Evolutionary conservation across 1,140 invertebrate genomes (phyloP).

Genomic region (Chelonus insularis): DNA sequence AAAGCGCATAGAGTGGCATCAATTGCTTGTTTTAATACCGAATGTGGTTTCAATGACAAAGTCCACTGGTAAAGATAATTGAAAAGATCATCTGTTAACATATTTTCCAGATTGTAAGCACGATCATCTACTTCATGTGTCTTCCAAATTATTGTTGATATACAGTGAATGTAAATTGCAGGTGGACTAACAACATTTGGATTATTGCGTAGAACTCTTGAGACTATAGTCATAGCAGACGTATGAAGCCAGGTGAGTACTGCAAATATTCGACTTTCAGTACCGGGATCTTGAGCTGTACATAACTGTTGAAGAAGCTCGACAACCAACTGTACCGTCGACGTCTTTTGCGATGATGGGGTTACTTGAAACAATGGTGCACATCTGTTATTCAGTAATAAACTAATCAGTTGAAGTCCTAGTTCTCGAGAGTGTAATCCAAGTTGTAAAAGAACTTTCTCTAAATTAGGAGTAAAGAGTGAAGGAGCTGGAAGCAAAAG

Average conservation of each 20-base stretch:
- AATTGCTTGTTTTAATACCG: conserved; percentile 76
- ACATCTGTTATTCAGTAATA: conserved; percentile 63
- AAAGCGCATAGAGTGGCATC: conserved; percentile 81
- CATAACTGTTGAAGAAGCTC: conserved; percentile 80
- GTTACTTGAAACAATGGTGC: conserved; percentile 50
- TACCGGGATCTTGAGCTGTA: conserved; percentile 60
- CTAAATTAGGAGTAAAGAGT: conserved; percentile 66
- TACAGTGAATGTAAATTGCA: conserved; percentile 69
- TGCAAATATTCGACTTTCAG: conserved; percentile 60
- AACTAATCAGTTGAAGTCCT: conserved; percentile 64
- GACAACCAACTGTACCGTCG: conserved; percentile 72
- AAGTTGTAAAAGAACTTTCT: conserved; percentile 66
- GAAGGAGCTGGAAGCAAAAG: conserved; percentile 70
- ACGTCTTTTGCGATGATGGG: conserved; percentile 48
- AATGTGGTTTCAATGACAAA: conserved; percentile 65
- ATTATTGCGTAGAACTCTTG: conserved; percentile 31
- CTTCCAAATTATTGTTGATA: conserved; percentile 82
- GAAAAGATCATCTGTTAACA: conserved; percentile 72
- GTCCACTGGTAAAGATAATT: conserved; percentile 79
- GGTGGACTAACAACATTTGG: conserved; percentile 50
- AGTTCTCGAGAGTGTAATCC: conserved; percentile 65
- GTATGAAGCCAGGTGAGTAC: conserved; percentile 68
- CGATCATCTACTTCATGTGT: conserved; percentile 65
- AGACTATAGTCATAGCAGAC: conserved; percentile 55
- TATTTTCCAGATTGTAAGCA: conserved; percentile 66